Evolutionary conservation across 2,113 vertebrate species (phyloP).

Genomic region (Prochilodus magdalenae): DNA sequence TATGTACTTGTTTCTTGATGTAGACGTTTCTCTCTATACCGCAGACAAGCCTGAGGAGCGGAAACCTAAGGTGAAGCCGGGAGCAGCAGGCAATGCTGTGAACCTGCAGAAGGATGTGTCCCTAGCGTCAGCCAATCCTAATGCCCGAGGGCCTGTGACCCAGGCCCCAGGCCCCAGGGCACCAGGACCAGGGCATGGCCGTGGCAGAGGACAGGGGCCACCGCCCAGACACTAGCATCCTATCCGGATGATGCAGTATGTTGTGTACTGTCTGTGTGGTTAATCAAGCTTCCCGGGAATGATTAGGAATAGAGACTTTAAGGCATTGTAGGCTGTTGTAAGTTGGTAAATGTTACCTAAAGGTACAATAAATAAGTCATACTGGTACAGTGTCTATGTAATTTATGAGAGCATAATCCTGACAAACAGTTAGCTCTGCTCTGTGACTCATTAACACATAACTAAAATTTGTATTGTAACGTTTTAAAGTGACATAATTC

Average conservation of each 20-base stretch:
- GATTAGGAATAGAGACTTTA: not conserved
- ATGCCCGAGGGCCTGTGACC: constrained; percentile 63
- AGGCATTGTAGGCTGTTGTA: not conserved
- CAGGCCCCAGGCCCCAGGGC: constrained; percentile 60
- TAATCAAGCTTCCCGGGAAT: not conserved
- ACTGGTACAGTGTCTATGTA: not conserved
- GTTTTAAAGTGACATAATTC: not conserved
- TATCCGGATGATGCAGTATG: not conserved
- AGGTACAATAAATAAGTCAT: not conserved
- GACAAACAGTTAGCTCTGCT: not conserved
- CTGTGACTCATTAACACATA: not conserved
- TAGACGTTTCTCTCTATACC: not conserved
- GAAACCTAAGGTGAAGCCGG: constrained; percentile 71
- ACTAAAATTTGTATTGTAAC: not conserved
- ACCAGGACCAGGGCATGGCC: constrained; percentile 57
- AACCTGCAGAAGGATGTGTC: constrained; percentile 73
- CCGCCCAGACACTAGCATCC: constrained; percentile 56
- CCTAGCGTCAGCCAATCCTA: constrained; percentile 63
- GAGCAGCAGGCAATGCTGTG: constrained; percentile 63
- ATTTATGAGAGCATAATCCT: not conserved
- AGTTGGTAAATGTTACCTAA: not conserved
- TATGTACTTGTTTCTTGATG: not conserved
- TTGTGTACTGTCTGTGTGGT: not conserved
- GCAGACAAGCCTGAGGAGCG: constrained; percentile 67
- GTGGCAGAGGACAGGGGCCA: constrained; percentile 60